Evolutionary conservation across 2,888 invertebrate species (phyloP).

Genomic region (Cactoblastis cactorum): DNA sequence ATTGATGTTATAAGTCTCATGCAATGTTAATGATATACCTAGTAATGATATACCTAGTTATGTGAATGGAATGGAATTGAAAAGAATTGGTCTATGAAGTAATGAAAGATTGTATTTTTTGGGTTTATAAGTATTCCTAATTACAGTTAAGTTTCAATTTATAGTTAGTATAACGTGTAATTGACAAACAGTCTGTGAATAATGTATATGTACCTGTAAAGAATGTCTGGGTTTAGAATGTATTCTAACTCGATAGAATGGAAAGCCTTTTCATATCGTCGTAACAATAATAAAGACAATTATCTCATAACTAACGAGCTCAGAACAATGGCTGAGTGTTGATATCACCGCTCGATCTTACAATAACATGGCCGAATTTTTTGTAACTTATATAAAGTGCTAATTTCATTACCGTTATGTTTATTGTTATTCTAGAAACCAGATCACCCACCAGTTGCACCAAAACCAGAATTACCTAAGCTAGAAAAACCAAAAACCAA

Average conservation of each 20-base stretch:
- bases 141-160: no score
- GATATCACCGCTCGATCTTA: slow-evolving; percentile 15
- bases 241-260: neutral
- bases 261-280: slow-evolving; percentile 4
- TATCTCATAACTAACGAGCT: slow-evolving; percentile 23
- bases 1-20: neutral
- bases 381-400: slow-evolving; percentile 3
- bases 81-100: no score
- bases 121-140: no score
- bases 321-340: slow-evolving; percentile 22
- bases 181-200: no score
- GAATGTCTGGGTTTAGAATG: neutral
- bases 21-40: no score
- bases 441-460: slow-evolving; percentile 75
- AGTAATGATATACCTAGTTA: no score
- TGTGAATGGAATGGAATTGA: no score
- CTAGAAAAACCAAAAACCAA: slow-evolving; percentile 86
- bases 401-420: slow-evolving; percentile 1
- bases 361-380: slow-evolving; percentile 21
- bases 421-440: slow-evolving; percentile 55
- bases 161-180: no score
- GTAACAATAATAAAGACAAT: slow-evolving; percentile 18
- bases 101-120: no score
- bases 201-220: no score
- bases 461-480: slow-evolving; percentile 77